Evolutionary conservation across 2,113 vertebrate genomes (phyloP).

Genomic region (Embiotoca jacksoni): DNA sequence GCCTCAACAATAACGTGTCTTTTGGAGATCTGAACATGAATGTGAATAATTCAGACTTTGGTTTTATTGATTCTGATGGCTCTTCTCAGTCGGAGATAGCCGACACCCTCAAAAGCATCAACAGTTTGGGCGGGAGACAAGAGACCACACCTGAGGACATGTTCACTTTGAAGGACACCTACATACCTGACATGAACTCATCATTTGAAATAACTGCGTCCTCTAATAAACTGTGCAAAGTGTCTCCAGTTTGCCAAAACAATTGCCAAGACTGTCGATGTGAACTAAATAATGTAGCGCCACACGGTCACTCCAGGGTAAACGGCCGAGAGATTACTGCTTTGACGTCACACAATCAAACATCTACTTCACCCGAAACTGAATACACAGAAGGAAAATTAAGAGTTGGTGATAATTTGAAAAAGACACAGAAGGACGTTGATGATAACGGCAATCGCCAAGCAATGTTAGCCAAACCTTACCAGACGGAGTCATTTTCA

Average conservation of each 20-base stretch:
- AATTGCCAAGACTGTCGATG: slow-evolving; percentile 40
- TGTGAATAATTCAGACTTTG: slow-evolving; percentile 74
- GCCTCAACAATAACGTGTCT: slow-evolving; percentile 66
- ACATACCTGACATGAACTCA: slow-evolving; percentile 64
- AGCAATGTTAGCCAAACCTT: neutral
- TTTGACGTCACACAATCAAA: slow-evolving; percentile 10
- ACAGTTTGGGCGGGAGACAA: neutral
- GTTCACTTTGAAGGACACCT: slow-evolving; percentile 71
- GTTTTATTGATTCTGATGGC: slow-evolving; percentile 83
- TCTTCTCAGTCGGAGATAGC: slow-evolving; percentile 73
- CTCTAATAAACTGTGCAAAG: slow-evolving; percentile 55
- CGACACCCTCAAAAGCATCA: slow-evolving; percentile 47
- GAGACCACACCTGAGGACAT: slow-evolving; percentile 33
- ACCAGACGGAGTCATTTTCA: slow-evolving; percentile 36
- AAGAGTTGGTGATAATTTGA: slow-evolving; percentile 3
- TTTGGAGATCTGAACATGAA: slow-evolving; percentile 81
- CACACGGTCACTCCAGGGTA: neutral
- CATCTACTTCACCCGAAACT: neutral
- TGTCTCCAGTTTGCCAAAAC: slow-evolving; percentile 56
- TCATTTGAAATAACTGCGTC: slow-evolving; percentile 54
- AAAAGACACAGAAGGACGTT: slow-evolving; percentile 32
- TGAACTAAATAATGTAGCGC: slow-evolving; percentile 14
- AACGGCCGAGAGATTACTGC: neutral
- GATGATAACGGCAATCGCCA: slow-evolving; percentile 73
- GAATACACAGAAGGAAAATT: slow-evolving; percentile 5